Evolutionary conservation across 2,888 invertebrate species (phyloP).

Genomic region (Epiblema foenella): DNA sequence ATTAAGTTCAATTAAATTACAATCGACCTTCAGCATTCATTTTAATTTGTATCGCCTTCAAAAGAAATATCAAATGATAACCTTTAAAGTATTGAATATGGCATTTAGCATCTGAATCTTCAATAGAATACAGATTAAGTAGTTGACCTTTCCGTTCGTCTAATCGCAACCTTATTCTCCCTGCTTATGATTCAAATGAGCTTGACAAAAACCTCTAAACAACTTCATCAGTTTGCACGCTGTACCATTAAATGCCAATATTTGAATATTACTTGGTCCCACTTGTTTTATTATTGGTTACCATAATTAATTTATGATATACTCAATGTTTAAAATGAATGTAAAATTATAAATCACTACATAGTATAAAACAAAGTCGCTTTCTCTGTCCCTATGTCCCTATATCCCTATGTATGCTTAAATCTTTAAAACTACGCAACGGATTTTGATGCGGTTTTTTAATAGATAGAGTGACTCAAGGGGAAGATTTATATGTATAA

Average conservation of each 20-base stretch:
- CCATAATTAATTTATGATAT: no score
- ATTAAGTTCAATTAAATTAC: neutral
- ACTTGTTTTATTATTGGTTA: no score
- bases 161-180: neutral
- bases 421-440: no score
- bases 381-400: no score
- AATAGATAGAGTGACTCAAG: no score
- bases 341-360: no score
- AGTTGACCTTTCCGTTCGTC: constrained; percentile 19
- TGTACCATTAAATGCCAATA: constrained; percentile 5
- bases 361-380: no score
- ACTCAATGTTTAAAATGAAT: no score
- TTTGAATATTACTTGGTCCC: neutral
- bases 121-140: constrained; percentile 31
- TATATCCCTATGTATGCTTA: no score
- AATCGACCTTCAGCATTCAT: constrained; percentile 27
- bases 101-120: constrained; percentile 23
- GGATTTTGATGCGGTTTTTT: no score
- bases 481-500: no score
- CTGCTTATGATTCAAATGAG: neutral
- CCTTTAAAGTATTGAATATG: constrained; percentile 34
- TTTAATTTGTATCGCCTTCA: constrained; percentile 27
- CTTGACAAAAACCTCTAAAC: neutral
- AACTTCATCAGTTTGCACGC: constrained; percentile 4
- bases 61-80: constrained; percentile 40